phyloP scores from a whole-genome alignment of 2,797 vertebrate genomes.

The Arrhamphus sclerolepis region DNA sequence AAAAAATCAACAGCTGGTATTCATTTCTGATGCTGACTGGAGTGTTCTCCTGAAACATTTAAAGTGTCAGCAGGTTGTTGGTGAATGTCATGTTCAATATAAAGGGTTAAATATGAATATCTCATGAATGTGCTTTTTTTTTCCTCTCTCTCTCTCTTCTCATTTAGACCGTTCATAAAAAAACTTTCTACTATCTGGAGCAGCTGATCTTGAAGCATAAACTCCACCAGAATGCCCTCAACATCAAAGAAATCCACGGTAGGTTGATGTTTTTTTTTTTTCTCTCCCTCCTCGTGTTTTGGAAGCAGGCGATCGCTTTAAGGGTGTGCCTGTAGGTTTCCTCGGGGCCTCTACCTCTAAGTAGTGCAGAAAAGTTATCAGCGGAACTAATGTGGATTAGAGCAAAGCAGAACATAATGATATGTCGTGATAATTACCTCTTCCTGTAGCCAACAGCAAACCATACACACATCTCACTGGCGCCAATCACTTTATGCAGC shows the following conservation, averaged over 20 bases:
- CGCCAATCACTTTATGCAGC: slow-evolving; percentile 46
- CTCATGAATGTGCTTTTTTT: neutral
- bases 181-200: slow-evolving; percentile 97
- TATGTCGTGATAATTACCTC: slow-evolving; percentile 56
- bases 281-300: neutral
- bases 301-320: neutral
- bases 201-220: slow-evolving; percentile 96
- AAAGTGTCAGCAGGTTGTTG: neutral
- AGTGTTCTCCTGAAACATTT: neutral
- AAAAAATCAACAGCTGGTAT: too few relatives aligned
- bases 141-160: slow-evolving; percentile 26
- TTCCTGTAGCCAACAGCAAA: slow-evolving; percentile 38
- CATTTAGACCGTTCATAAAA: slow-evolving; percentile 93
- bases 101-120: neutral
- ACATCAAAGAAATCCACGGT: slow-evolving; percentile 98
- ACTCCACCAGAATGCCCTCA: slow-evolving; percentile 92
- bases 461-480: slow-evolving; percentile 53
- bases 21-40: too few relatives aligned
- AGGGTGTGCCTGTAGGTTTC: neutral
- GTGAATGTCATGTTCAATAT: neutral
- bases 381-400: slow-evolving; percentile 41
- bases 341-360: neutral
- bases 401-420: slow-evolving; percentile 45
- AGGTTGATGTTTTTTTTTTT: slow-evolving; percentile 29
- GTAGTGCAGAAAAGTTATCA: slow-evolving; percentile 30